phyloP scores from a whole-genome alignment of 2,113 vertebrate species.

The Mus pahari region DNA sequence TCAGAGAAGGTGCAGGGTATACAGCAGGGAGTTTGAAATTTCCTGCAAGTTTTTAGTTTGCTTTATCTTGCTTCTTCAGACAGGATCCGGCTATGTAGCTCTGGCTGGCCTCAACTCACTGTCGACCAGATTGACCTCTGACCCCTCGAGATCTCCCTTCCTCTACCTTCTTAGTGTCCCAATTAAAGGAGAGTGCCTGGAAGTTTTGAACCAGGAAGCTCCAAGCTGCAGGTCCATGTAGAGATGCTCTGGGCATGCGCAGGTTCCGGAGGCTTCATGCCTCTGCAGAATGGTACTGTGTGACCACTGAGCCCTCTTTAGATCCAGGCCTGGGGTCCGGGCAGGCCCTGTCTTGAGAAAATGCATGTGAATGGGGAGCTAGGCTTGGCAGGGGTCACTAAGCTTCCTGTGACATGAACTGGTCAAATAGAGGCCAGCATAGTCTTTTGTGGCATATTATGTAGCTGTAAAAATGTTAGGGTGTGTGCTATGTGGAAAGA shows the following conservation, averaged over 20 bases:
- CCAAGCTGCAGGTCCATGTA: not conserved
- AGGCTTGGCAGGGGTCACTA: fast-evolving
- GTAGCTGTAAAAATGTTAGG: not conserved
- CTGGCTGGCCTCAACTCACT: not conserved
- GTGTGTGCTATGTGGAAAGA: not conserved
- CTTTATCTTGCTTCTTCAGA: not conserved
- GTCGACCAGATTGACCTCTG: not conserved
- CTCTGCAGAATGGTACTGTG: fast-evolving
- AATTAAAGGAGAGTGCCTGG: not conserved
- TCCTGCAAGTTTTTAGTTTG: not conserved
- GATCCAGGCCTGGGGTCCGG: not conserved
- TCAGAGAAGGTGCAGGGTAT: too few relatives aligned
- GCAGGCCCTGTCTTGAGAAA: not conserved
- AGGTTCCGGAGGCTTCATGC: not conserved
- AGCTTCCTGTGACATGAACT: not conserved
- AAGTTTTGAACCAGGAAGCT: not conserved
- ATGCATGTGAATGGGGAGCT: not conserved
- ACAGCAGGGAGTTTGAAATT: not conserved
- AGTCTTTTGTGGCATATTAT: fast-evolving
- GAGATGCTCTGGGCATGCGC: not conserved
- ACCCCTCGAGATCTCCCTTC: not conserved
- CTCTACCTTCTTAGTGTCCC: not conserved
- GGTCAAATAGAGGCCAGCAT: not conserved
- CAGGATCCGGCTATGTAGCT: not conserved
- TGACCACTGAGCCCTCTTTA: not conserved